Conservation (phyloP, 2,797 vertebrate genomes). For the Xerus rutilus region DNA sequence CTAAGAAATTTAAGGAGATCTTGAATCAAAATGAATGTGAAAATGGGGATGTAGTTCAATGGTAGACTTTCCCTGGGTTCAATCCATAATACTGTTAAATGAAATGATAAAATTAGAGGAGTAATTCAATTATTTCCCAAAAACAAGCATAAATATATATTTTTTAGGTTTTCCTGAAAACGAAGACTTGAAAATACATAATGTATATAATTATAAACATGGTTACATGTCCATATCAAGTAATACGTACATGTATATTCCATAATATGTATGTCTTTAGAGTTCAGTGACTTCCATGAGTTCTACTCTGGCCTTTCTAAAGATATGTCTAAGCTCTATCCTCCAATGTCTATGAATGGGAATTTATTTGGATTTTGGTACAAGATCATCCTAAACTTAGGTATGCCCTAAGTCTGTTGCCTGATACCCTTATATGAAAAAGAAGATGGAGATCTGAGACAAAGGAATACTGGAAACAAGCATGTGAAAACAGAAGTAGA, state of each 20-base stretch:
- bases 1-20: too few relatives aligned
- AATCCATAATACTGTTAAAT: too few relatives aligned
- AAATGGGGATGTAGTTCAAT: too few relatives aligned
- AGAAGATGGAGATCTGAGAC: background rate
- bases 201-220: background rate
- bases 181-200: background rate
- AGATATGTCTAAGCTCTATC: background rate
- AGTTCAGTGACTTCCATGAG: background rate
- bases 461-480: background rate
- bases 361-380: background rate
- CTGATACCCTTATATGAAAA: background rate
- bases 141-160: background rate
- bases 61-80: too few relatives aligned
- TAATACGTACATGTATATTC: background rate
- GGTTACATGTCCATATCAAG: background rate
- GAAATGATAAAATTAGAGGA: background rate
- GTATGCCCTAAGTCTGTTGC: background rate
- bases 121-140: background rate
- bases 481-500: background rate
- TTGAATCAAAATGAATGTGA: too few relatives aligned
- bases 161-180: constrained; percentile 33
- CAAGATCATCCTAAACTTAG: background rate
- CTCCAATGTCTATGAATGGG: background rate
- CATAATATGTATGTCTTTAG: background rate
- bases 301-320: background rate